Evolutionary conservation across 2,888 invertebrate genomes (phyloP).

Genomic region (Doris montereyensis): DNA sequence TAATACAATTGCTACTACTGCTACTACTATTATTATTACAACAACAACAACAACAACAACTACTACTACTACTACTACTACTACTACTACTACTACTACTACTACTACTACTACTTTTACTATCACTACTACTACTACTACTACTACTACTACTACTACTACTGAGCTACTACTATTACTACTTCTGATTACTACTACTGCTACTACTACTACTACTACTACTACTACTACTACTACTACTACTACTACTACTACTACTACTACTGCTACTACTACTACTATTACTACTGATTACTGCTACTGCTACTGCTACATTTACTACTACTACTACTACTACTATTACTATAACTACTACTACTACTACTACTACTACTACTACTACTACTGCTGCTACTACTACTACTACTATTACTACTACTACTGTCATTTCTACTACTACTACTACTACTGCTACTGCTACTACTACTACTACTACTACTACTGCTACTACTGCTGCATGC

Average conservation of each 20-base stretch:
- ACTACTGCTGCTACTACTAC: constrained; percentile 4
- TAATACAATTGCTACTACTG: too few relatives aligned
- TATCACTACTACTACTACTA: too few relatives aligned
- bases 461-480: constrained; percentile 6
- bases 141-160: too few relatives aligned
- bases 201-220: too few relatives aligned
- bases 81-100: constrained; percentile 33
- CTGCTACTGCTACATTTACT: too few relatives aligned
- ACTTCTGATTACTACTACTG: too few relatives aligned
- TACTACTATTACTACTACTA: constrained; percentile 8
- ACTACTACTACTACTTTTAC: constrained; percentile 36
- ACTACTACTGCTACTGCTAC: constrained; percentile 4
- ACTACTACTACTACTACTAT: background rate
- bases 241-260: background rate
- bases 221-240: background rate
- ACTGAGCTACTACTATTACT: too few relatives aligned
- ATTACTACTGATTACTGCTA: too few relatives aligned
- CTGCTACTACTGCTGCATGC: too few relatives aligned
- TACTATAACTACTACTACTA: background rate
- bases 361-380: constrained; percentile 10
- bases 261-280: background rate
- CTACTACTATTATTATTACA: too few relatives aligned
- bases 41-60: too few relatives aligned
- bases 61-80: constrained; percentile 13
- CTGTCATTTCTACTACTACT: too few relatives aligned